Percentiles rank a stretch among this genome's conserved stretches.
phyloP scores from a whole-genome alignment of 92 coral and sea anemone genomes.

The Phenganax subtilis region DNA sequence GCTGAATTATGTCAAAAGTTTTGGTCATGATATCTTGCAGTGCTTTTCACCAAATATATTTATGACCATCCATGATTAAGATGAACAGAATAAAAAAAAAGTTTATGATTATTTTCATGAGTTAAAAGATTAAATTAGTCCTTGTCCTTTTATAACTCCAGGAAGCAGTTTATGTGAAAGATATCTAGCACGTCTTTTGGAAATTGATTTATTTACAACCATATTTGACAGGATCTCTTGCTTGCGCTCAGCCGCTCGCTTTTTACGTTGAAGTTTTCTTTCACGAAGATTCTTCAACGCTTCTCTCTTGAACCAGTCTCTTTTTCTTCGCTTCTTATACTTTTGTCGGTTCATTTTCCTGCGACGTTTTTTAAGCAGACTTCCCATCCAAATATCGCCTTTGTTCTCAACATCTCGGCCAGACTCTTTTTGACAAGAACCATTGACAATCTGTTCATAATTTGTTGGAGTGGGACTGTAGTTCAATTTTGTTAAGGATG shows the following conservation, averaged over 20 bases:
- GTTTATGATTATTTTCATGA: too few species aligned
- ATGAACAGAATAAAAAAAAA: too few species aligned
- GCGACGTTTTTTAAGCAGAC: slow-evolving; percentile 72
- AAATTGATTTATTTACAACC: slow-evolving; percentile 38
- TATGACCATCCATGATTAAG: too few species aligned
- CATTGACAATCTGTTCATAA: neutral
- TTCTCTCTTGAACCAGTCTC: slow-evolving; percentile 80
- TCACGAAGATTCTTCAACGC: slow-evolving; percentile 71
- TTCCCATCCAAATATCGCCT: slow-evolving; percentile 44
- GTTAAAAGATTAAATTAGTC: neutral
- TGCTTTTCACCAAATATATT: too few species aligned
- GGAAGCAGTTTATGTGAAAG: slow-evolving; percentile 39
- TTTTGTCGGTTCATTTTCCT: slow-evolving; percentile 91
- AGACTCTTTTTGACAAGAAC: neutral
- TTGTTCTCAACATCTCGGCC: slow-evolving; percentile 8
- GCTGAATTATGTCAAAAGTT: too few species aligned
- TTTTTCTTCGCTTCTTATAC: slow-evolving; percentile 78
- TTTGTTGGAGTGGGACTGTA: neutral
- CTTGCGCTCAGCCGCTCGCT: slow-evolving; percentile 58
- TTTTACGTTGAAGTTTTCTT: slow-evolving; percentile 60
- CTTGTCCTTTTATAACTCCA: slow-evolving; percentile 30
- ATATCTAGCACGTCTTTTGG: slow-evolving; percentile 36
- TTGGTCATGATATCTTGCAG: too few species aligned
- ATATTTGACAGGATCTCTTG: slow-evolving; percentile 35
- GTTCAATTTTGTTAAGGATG: neutral